Conservation (phyloP, 2,888 invertebrate species). For the Pedicia rivosa region DNA sequence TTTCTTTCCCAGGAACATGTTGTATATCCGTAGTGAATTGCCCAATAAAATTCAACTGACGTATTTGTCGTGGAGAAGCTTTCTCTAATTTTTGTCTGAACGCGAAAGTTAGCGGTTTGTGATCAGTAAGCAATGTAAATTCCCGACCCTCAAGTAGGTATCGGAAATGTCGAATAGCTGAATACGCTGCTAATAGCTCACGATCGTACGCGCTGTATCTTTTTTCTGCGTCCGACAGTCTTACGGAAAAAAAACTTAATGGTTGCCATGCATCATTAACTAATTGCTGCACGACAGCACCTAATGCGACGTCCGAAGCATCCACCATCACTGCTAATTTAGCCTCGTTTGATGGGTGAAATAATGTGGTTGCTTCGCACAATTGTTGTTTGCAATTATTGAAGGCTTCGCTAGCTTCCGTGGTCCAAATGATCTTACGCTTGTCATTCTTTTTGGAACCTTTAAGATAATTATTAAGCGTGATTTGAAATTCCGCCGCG, state of each 20-base stretch:
- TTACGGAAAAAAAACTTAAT: conserved; percentile 21
- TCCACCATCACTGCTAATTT: conserved; percentile 10
- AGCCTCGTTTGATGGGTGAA: conserved; percentile 18
- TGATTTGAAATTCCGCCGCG: conserved; percentile 6
- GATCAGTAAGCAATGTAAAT: conserved; percentile 19
- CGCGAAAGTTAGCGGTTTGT: conserved; percentile 19
- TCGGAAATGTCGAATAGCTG: conserved; percentile 20
- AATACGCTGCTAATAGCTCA: conserved; percentile 23
- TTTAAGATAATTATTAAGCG: conserved; percentile 6
- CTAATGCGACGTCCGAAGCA: conserved; percentile 18
- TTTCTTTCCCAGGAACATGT: too few species aligned
- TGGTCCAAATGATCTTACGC: neutral
- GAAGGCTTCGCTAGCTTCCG: neutral
- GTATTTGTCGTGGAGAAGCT: too few species aligned
- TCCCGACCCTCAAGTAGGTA: conserved; percentile 21
- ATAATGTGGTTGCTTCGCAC: conserved; percentile 14
- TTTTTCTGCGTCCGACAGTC: conserved; percentile 16
- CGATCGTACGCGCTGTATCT: conserved; percentile 22
- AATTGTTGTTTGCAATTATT: neutral
- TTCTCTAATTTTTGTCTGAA: conserved; percentile 9
- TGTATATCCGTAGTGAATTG: too few species aligned
- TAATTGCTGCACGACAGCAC: conserved; percentile 15
- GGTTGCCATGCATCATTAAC: conserved; percentile 18
- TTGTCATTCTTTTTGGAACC: conserved; percentile 8
- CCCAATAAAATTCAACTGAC: too few species aligned